These are phyloP conservation scores for Mobula hypostoma DNA, from an alignment of 2,113 vertebrate genomes.

Conservation along the genomic window DNA sequence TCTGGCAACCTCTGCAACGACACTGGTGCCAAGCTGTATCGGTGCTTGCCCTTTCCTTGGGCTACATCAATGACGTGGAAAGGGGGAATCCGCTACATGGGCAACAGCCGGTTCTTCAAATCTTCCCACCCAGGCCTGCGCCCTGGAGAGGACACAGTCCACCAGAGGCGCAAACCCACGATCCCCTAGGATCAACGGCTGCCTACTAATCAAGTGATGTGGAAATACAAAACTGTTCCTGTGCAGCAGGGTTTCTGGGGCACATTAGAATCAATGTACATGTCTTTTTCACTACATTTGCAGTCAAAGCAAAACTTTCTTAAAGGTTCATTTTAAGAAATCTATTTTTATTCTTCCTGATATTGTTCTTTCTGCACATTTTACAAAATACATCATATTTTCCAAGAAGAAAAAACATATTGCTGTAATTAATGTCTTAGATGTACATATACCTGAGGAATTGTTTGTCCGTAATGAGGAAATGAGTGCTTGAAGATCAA, in stretches of 20 bases:
- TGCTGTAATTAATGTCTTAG: background rate
- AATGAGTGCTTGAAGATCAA: no score
- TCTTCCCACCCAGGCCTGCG: no score
- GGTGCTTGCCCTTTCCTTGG: no score
- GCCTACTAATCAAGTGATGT: background rate
- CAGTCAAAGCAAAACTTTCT: background rate
- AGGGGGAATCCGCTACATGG: no score
- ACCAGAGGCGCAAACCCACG: no score
- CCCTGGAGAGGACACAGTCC: no score
- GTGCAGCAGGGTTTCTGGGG: background rate
- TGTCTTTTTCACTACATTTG: background rate
- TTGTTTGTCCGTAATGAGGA: background rate
- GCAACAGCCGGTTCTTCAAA: no score
- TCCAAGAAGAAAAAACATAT: background rate
- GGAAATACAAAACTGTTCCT: background rate
- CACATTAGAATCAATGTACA: background rate
- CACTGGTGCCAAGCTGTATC: no score
- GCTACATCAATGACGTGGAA: no score
- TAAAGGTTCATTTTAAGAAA: background rate
- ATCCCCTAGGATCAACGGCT: no score
- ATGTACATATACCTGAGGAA: no score
- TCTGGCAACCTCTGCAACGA: no score
- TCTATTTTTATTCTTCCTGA: background rate
- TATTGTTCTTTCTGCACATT: background rate
- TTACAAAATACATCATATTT: background rate